A percentile compares a stretch with the other conserved stretches of the same genome.
phyloP scores from a whole-genome alignment of 2,888 invertebrate species.

The Ophonus ardosiacus region DNA sequence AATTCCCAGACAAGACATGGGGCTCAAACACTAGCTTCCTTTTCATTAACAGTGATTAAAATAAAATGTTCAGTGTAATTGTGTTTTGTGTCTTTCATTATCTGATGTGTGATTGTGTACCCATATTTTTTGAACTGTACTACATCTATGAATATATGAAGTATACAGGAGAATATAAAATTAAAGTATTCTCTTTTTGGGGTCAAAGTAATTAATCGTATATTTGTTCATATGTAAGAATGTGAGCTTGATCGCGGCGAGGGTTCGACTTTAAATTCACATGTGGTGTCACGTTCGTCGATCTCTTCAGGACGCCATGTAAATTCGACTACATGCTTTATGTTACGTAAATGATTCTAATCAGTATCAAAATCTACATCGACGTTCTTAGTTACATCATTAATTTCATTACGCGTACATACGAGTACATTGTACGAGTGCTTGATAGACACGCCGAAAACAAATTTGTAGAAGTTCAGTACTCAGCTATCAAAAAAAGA shows the following conservation, averaged over 20 bases:
- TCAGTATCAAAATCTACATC: slow-evolving; percentile 8
- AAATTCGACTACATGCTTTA: slow-evolving; percentile 47
- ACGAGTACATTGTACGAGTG: background rate
- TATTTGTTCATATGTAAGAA: slow-evolving; percentile 6
- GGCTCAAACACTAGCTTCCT: no score
- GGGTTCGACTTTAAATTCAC: background rate
- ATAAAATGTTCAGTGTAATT: no score
- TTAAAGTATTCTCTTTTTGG: no score
- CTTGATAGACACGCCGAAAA: background rate
- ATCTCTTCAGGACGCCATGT: slow-evolving; percentile 52
- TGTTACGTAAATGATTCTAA: slow-evolving; percentile 53
- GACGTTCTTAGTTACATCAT: slow-evolving; percentile 9
- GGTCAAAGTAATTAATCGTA: slow-evolving; percentile 10
- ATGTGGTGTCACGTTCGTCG: slow-evolving; percentile 49
- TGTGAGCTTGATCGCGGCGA: background rate
- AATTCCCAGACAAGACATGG: no score
- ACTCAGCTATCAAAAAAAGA: background rate
- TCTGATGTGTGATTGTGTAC: no score
- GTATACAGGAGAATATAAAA: no score
- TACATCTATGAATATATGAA: no score
- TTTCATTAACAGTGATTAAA: no score
- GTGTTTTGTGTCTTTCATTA: no score
- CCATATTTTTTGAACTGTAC: no score
- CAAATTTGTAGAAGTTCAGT: background rate
- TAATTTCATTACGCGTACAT: slow-evolving; percentile 12